Evolutionary conservation across 2,797 vertebrate species (phyloP).

Genomic region (Muscicapa striata): DNA sequence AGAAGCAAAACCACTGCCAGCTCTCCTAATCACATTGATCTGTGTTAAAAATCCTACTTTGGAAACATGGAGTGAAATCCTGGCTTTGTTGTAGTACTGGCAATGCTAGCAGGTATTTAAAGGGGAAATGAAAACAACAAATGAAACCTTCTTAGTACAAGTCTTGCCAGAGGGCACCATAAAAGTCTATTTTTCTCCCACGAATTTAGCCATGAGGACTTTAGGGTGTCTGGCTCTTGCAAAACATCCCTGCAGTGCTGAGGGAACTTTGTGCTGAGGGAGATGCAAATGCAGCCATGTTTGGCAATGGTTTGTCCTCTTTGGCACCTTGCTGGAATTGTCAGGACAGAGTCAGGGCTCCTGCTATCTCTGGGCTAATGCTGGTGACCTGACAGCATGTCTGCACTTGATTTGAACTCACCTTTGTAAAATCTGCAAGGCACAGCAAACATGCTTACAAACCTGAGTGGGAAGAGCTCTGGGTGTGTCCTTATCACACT

Average conservation of each 20-base stretch:
- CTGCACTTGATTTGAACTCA: slow-evolving; percentile 26
- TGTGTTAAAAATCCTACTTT: background rate
- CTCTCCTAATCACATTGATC: background rate
- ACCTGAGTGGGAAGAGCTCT: background rate
- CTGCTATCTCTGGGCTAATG: background rate
- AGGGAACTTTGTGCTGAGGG: background rate
- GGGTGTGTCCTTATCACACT: background rate
- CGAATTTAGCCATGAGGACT: background rate
- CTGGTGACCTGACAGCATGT: background rate
- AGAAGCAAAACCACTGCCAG: background rate
- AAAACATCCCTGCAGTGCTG: background rate
- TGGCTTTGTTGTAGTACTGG: background rate
- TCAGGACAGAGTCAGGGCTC: background rate
- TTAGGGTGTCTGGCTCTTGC: background rate
- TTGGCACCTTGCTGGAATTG: background rate
- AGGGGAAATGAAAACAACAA: background rate
- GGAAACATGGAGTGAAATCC: background rate
- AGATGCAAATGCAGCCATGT: background rate
- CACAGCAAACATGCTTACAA: background rate
- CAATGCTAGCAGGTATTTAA: background rate
- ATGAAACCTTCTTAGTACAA: background rate
- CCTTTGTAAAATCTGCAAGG: background rate
- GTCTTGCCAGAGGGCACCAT: background rate
- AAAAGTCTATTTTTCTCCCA: background rate
- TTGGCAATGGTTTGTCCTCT: background rate